A percentile compares a stretch with the other conserved stretches of the same genome.
Evolutionary conservation across 1,140 invertebrate species (phyloP).

Genomic region (Galleria mellonella): DNA sequence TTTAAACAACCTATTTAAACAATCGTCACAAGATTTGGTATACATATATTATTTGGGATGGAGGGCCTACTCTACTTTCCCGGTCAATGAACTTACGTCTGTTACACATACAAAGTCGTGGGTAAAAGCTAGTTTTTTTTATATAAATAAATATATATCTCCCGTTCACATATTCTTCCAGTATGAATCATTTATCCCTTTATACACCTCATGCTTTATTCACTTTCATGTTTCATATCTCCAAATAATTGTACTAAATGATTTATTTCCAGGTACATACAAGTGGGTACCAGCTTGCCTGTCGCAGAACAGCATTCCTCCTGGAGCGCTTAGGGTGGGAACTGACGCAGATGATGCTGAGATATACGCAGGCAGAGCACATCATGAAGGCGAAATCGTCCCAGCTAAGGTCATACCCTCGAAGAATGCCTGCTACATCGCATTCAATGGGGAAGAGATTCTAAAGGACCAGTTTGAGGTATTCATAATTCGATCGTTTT

Average conservation of each 20-base stretch:
- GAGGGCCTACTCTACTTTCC: no score
- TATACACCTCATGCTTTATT: no score
- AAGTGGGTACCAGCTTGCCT: conserved; percentile 66
- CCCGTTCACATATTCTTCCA: no score
- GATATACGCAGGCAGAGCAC: conserved; percentile 84
- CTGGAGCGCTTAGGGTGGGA: conserved; percentile 80
- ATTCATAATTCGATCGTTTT: not conserved
- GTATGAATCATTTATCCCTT: no score
- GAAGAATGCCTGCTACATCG: conserved; percentile 79
- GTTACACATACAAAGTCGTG: no score
- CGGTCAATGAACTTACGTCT: no score
- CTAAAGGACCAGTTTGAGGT: conserved; percentile 80
- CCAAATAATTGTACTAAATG: not conserved
- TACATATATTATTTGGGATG: no score
- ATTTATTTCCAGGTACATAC: conserved; percentile 49
- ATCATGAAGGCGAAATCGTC: conserved; percentile 81
- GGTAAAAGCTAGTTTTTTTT: no score
- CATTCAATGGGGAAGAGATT: conserved; percentile 78
- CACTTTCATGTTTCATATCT: no score
- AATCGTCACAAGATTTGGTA: no score
- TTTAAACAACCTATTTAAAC: no score
- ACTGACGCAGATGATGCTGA: conserved; percentile 81
- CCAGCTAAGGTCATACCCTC: conserved; percentile 85
- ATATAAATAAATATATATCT: no score
- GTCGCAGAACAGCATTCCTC: conserved; percentile 60